Evolutionary conservation across 2,113 vertebrate genomes (phyloP).

Genomic region (Daubentonia madagascariensis): DNA sequence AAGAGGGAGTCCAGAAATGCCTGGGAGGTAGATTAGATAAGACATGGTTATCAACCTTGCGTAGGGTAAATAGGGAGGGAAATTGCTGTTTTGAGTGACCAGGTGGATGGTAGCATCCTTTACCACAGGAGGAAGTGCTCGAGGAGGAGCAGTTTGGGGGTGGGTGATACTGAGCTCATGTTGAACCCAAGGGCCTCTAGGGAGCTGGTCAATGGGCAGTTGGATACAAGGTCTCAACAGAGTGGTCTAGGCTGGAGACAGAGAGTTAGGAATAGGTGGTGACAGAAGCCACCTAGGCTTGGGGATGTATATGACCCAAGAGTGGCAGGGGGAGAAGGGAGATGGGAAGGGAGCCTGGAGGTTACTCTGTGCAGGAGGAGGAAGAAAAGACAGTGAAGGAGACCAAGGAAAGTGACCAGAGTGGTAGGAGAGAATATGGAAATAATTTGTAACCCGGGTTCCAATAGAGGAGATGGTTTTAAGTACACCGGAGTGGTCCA

Average conservation of each 20-base stretch:
- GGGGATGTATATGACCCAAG: no score
- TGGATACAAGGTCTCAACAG: not conserved
- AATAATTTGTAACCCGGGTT: not conserved
- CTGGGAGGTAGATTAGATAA: not conserved
- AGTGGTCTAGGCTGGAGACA: not conserved
- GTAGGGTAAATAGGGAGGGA: not conserved
- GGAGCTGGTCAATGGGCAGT: not conserved
- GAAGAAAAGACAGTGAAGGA: not conserved
- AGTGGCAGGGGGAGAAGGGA: not conserved
- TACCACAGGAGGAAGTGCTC: not conserved
- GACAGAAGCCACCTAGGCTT: not conserved
- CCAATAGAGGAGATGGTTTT: not conserved
- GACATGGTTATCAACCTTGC: fast-evolving
- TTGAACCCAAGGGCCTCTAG: not conserved
- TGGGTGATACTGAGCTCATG: not conserved
- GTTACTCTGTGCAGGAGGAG: not conserved
- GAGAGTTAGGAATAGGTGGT: not conserved
- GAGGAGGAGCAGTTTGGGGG: not conserved
- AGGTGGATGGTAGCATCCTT: not conserved
- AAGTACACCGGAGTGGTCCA: not conserved
- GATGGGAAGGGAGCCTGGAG: not conserved
- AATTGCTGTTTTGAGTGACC: not conserved
- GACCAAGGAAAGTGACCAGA: not conserved
- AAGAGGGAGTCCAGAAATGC: not conserved
- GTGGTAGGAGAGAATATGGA: not conserved